Base-by-base conservation (phyloP, 1,140 invertebrate genomes). In the Cotesia vestalis region DNA sequence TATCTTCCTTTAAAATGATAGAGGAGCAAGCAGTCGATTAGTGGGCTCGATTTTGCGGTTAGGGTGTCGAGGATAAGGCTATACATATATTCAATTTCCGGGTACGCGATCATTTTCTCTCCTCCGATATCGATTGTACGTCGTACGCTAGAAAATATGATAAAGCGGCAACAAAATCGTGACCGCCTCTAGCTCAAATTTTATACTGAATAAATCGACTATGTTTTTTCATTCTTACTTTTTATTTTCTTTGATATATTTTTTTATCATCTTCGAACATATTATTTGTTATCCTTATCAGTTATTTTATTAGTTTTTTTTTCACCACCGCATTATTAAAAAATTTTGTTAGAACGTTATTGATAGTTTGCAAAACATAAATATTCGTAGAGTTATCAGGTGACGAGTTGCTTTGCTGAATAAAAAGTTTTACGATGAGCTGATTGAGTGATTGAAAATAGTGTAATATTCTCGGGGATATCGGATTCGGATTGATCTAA, bases 31-130 rank as follows among this genome's bases (percentile, higher is more conserved):
- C 12, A 52, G 52, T 67, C 51, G 66, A 67, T 67, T 67, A 67
- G 66, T 67, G 66, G 14, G 66, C 66, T 67, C 53, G 66, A 67
- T 67, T 67, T 67, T 52, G 66, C 9, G 27, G 66, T 66, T 40
- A 38, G 14, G 40, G 38, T 20, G 35, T 46, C 46, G 20, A 17
- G 63, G 63, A 66, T 66, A 46, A 63, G 61, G 38, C n/a, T 63
- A 36, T 63, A 36, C 61, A 64, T 64, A 51, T 64, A 64, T 64
- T 64, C 62, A 64, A 64, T 64, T 64, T 36, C 62, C 62, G 14
- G 36, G 62, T 64, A 36, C 12, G 14, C 12, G 62, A 64, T 64
- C 62, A 64, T 64, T 64, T 64, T 64, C 62, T 64, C 34, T 20
- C 38, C 38, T 46, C 20, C 40, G 40, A 64, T 64, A 67, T 67